These are phyloP conservation scores for Drosophila prostipennis DNA, from an alignment of 2,888 invertebrate genomes.

Conservation along the genomic window DNA sequence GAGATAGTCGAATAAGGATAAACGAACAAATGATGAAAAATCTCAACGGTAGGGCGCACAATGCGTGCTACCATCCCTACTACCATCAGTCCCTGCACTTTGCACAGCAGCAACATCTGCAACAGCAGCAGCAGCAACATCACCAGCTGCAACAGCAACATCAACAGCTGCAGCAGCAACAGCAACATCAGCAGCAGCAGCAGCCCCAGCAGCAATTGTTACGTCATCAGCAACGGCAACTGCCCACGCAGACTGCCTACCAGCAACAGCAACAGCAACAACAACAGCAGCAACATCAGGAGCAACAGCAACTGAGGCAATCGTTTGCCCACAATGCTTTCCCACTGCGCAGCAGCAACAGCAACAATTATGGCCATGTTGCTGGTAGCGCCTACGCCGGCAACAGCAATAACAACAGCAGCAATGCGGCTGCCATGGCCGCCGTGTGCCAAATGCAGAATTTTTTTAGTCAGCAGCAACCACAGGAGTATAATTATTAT, in stretches of 20 bases:
- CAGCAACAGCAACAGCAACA: conserved; percentile 44
- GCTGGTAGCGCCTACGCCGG: conserved; percentile 38
- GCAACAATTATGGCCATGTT: conserved; percentile 51
- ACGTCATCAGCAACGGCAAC: conserved; percentile 65
- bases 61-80: conserved; percentile 76
- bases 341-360: conserved; percentile 53
- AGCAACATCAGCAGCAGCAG: conserved; percentile 29
- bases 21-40: conserved; percentile 74
- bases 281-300: conserved; percentile 42
- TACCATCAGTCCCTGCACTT: conserved; percentile 63
- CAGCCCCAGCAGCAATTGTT: conserved; percentile 62
- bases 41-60: conserved; percentile 75
- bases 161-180: conserved; percentile 28
- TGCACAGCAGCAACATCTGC: conserved; percentile 51
- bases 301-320: conserved; percentile 37
- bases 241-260: conserved; percentile 63
- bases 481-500: conserved; percentile 50
- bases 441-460: conserved; percentile 76
- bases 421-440: conserved; percentile 62
- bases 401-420: conserved; percentile 41
- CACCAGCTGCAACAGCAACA: conserved; percentile 25
- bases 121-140: conserved; percentile 44
- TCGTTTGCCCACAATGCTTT: conserved; percentile 47
- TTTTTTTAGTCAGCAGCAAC: conserved; percentile 62
- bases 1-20: conserved; percentile 17